phyloP scores from a whole-genome alignment of 2,113 vertebrate genomes.

The Garra rufa region DNA sequence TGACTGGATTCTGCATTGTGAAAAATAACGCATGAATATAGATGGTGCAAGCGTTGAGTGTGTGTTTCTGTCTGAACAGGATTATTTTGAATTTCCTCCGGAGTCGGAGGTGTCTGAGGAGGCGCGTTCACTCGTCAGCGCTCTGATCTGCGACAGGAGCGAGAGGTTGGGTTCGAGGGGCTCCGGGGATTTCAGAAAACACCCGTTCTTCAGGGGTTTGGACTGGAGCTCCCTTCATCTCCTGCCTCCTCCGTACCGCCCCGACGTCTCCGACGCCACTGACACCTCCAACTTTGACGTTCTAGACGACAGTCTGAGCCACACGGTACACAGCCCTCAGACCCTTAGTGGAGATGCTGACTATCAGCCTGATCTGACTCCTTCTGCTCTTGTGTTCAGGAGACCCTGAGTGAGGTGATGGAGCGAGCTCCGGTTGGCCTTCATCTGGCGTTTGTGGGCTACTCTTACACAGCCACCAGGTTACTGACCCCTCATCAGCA shows the following conservation, averaged over 20 bases:
- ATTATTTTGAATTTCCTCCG: slow-evolving; percentile 80
- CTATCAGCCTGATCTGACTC: neutral
- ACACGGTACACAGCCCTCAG: slow-evolving; percentile 74
- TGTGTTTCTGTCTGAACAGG: slow-evolving; percentile 67
- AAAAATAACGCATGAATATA: no score
- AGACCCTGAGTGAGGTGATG: slow-evolving; percentile 76
- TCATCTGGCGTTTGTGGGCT: slow-evolving; percentile 87
- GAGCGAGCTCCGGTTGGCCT: slow-evolving; percentile 77
- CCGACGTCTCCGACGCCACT: slow-evolving; percentile 80
- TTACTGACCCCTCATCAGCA: slow-evolving; percentile 55
- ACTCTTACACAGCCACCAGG: slow-evolving; percentile 83
- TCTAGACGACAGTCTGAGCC: slow-evolving; percentile 82
- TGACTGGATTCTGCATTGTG: no score
- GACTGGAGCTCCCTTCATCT: slow-evolving; percentile 80
- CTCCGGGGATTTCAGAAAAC: slow-evolving; percentile 77
- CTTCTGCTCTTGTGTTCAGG: slow-evolving; percentile 65
- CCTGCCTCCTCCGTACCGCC: slow-evolving; percentile 78
- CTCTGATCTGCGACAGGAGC: slow-evolving; percentile 80
- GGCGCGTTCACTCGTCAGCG: slow-evolving; percentile 78
- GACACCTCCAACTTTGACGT: slow-evolving; percentile 90
- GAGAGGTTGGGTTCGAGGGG: slow-evolving; percentile 77
- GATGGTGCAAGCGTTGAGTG: neutral
- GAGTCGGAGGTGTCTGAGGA: slow-evolving; percentile 72
- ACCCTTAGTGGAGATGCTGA: neutral
- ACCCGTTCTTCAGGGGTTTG: slow-evolving; percentile 81